Conservation (phyloP, 30 jellyfish, hydroid and myxozoan species). For the Pseudorhiza aurosa region DNA sequence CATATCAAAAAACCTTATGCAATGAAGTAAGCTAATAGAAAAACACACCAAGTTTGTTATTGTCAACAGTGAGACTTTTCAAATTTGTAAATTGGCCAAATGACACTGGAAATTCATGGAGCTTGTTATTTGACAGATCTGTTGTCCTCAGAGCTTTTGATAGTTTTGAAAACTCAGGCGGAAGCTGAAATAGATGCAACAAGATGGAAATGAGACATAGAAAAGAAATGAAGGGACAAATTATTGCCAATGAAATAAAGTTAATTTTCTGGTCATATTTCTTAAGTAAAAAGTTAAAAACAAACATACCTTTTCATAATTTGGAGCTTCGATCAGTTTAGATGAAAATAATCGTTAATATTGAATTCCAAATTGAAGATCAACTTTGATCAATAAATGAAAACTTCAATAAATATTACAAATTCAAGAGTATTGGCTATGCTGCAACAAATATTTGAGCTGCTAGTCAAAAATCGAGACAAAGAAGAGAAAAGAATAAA, state of each 20-base stretch:
- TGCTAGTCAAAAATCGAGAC: background rate
- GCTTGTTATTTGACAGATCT: conserved; percentile 85
- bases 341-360: no score
- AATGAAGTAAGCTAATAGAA: no score
- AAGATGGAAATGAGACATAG: background rate
- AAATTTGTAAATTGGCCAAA: conserved; percentile 77
- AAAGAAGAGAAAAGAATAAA: no score
- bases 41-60: conserved; percentile 76
- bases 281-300: no score
- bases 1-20: no score
- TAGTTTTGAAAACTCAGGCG: conserved; percentile 89
- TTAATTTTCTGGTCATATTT: no score
- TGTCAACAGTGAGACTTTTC: conserved; percentile 74
- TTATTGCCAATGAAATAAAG: no score
- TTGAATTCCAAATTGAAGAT: no score
- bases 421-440: background rate
- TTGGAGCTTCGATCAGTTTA: no score
- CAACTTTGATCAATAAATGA: no score
- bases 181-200: conserved; percentile 77
- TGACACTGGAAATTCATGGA: conserved; percentile 54
- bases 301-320: no score
- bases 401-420: no score
- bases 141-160: conserved; percentile 79
- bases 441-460: background rate
- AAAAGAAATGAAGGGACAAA: background rate